phyloP scores from a whole-genome alignment of 2,888 invertebrate genomes.

The Eremobia ochroleuca region DNA sequence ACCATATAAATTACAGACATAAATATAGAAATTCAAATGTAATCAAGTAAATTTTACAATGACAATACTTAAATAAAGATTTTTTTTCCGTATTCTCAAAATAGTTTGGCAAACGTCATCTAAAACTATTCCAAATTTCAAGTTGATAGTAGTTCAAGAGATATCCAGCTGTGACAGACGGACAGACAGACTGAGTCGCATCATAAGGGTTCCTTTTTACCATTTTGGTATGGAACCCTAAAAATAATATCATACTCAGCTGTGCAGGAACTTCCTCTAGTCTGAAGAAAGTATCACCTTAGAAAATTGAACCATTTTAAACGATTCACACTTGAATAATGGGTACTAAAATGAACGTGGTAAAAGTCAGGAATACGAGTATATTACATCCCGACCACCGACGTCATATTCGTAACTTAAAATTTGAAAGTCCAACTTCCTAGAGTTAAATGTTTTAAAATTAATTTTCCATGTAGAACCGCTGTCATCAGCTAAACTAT shows the following conservation, averaged over 20 bases:
- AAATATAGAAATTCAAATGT: too few species aligned
- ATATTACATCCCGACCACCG: constrained; percentile 6
- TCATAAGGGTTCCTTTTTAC: too few species aligned
- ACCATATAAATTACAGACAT: too few species aligned
- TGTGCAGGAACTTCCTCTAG: background rate
- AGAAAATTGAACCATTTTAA: constrained; percentile 40
- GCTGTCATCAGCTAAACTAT: constrained; percentile 7
- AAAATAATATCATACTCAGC: constrained; percentile 2
- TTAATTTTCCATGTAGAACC: background rate
- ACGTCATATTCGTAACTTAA: constrained; percentile 5
- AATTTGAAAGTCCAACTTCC: constrained; percentile 22
- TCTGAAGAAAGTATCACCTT: constrained; percentile 9
- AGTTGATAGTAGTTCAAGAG: too few species aligned
- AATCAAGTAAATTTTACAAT: too few species aligned
- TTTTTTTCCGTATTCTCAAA: too few species aligned
- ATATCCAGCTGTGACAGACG: too few species aligned
- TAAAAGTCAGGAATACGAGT: constrained; percentile 20
- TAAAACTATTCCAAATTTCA: too few species aligned
- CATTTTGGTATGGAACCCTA: background rate
- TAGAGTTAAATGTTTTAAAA: constrained; percentile 15
- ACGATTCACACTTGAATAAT: constrained; percentile 44
- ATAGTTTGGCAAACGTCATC: too few species aligned
- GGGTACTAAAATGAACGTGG: constrained; percentile 39
- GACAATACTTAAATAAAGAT: too few species aligned
- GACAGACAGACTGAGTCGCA: too few species aligned